phyloP scores from a whole-genome alignment of 2,888 invertebrate species.

The Theristus sp. region DNA sequence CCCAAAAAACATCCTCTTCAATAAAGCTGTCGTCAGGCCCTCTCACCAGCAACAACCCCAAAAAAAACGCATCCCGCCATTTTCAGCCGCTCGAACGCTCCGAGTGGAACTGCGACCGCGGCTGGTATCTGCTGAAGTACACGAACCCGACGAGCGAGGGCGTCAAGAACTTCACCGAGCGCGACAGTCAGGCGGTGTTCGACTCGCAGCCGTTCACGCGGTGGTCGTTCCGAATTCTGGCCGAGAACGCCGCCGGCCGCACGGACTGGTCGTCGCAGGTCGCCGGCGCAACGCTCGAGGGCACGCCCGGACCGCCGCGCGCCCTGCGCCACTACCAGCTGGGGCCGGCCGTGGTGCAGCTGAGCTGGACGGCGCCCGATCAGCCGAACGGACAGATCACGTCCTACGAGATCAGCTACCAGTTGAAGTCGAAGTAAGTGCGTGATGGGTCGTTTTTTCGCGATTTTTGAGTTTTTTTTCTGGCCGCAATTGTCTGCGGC shows the following conservation, averaged over 20 bases:
- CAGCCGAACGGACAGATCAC: constrained; percentile 24
- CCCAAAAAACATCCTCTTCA: too few species aligned
- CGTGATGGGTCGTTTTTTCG: not conserved
- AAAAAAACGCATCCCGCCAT: not conserved
- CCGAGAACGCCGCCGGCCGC: constrained; percentile 24
- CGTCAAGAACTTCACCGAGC: constrained; percentile 19
- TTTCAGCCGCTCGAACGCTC: constrained; percentile 19
- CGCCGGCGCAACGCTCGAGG: not conserved
- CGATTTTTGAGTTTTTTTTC: not conserved
- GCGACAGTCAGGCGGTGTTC: constrained; percentile 20
- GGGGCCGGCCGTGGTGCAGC: constrained; percentile 20
- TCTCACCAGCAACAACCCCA: not conserved
- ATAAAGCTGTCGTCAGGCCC: too few species aligned
- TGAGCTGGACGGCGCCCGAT: constrained; percentile 22
- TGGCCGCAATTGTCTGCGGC: too few species aligned
- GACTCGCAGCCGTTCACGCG: constrained; percentile 25
- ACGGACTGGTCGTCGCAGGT: constrained; percentile 17
- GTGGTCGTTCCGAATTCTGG: constrained; percentile 26
- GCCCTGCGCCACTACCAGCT: constrained; percentile 14
- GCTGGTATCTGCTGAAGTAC: constrained; percentile 28
- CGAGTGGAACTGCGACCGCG: constrained; percentile 27
- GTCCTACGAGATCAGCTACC: constrained; percentile 27
- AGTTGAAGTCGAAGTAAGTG: constrained; percentile 18
- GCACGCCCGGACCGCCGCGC: constrained; percentile 21
- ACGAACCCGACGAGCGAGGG: constrained; percentile 12